Base-by-base conservation (phyloP, 2,113 vertebrate species). In the Brachionichthys hirsutus region DNA sequence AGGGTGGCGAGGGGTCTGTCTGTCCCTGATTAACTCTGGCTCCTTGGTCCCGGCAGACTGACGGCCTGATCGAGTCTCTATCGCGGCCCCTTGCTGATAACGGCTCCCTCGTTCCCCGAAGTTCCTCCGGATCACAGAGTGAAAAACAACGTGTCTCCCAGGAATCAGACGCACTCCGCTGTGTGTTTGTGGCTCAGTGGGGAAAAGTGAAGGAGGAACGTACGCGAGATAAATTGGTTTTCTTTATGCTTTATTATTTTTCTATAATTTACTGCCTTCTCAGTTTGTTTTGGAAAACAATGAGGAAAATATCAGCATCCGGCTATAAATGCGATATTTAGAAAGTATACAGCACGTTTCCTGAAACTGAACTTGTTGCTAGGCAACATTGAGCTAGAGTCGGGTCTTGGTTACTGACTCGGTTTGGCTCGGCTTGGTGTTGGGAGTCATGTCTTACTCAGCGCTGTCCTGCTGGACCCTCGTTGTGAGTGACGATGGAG, bases 1-100 rank as follows among this genome's bases (percentile, higher is more conserved):
- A 9, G 84, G 85, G 89, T 83, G 69, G 76, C 66, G 75, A 85
- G 73, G 84, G 85, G 84, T 86, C 86, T 87, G 87, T 90, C 85
- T 85, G 77, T 67, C 80, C 89, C 90, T 90, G 90, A 92, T 92
- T 91, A 90, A 87, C 89, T 90, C 54, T 57, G 71, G 84, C 80
- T 86, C 78, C 73, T 62, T 5, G 53, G 73, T 87, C 89, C 90
- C 88, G 3, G 57, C 69, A 82, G 90, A 90, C 85, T 35, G 13
- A 69, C 70, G 56, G 87, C 78, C 83, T 70, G 85, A 90, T 89
- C 85, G 75, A 87, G 86, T 83, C 83, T 86, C 87, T 76, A 83
- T 89, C 82, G 68, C 59, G 73, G 73, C 80, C 77, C 87, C 80
- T 78, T 67, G 87, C 87, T 89, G 89, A 90, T 91, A 91, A 90